Percentiles rank a stretch among this genome's conserved stretches.
Evolutionary conservation across 2,888 invertebrate genomes (phyloP).

Genomic region (Druceiella hillmani): DNA sequence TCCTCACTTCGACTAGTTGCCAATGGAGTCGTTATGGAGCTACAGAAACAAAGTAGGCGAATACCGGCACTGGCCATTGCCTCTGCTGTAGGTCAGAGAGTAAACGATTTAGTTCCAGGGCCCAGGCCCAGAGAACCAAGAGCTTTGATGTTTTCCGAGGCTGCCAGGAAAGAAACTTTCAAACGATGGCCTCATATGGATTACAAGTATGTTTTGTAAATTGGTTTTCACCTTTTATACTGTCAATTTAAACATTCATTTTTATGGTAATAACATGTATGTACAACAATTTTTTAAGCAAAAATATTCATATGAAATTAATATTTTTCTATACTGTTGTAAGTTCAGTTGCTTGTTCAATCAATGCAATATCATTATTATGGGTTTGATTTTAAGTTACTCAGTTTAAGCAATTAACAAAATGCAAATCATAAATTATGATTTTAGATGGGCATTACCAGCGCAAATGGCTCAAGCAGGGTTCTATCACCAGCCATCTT

Average conservation of each 20-base stretch:
- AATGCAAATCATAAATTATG: conserved; percentile 5
- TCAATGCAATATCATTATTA: neutral
- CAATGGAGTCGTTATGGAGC: conserved; percentile 72
- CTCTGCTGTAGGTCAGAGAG: conserved; percentile 82
- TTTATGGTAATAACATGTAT: too few relatives aligned
- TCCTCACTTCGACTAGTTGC: conserved; percentile 75
- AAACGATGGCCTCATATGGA: conserved; percentile 96
- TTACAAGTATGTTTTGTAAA: too few relatives aligned
- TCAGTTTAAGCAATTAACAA: neutral
- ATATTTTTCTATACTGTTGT: conserved; percentile 5
- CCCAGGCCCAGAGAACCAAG: conserved; percentile 45
- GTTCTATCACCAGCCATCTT: conserved; percentile 91
- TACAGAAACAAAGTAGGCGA: conserved; percentile 75
- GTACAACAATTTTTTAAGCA: too few relatives aligned
- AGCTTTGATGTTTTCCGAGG: conserved; percentile 84
- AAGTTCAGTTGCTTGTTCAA: conserved; percentile 1
- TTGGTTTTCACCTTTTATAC: too few relatives aligned
- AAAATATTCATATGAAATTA: too few relatives aligned
- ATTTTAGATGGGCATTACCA: conserved; percentile 83
- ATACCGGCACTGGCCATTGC: conserved; percentile 85
- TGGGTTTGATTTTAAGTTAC: conserved; percentile 2
- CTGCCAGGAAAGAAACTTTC: conserved; percentile 85
- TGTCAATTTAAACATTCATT: too few relatives aligned
- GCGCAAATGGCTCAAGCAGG: conserved; percentile 97
- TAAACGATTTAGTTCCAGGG: conserved; percentile 68